Percentiles rank a stretch among this genome's conserved stretches.
Conservation (phyloP, 2,888 invertebrate genomes). For the Physocephala rufipes region DNA sequence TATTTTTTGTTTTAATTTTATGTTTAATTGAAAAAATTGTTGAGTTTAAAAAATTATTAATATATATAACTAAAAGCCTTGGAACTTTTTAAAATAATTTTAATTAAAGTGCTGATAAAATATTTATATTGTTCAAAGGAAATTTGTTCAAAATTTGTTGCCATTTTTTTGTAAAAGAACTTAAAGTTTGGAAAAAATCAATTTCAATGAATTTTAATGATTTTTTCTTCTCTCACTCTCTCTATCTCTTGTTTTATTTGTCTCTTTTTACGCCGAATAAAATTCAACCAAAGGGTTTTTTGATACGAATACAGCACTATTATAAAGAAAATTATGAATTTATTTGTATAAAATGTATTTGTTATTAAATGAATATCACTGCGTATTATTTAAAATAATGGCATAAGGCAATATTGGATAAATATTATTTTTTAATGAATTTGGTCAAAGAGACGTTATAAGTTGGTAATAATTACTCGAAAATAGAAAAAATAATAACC, state of each 20-base stretch:
- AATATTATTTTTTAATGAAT: not conserved
- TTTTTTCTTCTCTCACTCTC: constrained; percentile 55
- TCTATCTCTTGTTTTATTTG: constrained; percentile 43
- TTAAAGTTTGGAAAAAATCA: no score
- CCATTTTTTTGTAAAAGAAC: no score
- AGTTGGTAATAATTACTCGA: not conserved
- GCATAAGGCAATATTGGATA: not conserved
- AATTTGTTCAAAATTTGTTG: constrained; percentile 26
- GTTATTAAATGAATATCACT: not conserved
- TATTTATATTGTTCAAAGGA: not conserved
- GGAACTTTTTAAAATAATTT: not conserved
- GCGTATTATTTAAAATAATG: not conserved
- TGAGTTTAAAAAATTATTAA: not conserved
- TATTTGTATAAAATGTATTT: constrained; percentile 6
- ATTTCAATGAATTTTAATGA: no score
- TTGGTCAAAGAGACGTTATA: not conserved
- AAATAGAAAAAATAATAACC: no score
- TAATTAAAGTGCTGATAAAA: not conserved
- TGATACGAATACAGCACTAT: constrained; percentile 10
- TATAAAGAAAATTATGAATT: constrained; percentile 14
- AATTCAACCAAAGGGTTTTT: constrained; percentile 30
- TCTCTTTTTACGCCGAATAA: constrained; percentile 38
- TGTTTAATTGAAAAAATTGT: not conserved
- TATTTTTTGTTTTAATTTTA: constrained; percentile 8
- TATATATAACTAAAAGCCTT: not conserved